These are phyloP conservation scores for Lampris incognitus DNA, from an alignment of 2,113 vertebrate species.

Conservation along the genomic window DNA sequence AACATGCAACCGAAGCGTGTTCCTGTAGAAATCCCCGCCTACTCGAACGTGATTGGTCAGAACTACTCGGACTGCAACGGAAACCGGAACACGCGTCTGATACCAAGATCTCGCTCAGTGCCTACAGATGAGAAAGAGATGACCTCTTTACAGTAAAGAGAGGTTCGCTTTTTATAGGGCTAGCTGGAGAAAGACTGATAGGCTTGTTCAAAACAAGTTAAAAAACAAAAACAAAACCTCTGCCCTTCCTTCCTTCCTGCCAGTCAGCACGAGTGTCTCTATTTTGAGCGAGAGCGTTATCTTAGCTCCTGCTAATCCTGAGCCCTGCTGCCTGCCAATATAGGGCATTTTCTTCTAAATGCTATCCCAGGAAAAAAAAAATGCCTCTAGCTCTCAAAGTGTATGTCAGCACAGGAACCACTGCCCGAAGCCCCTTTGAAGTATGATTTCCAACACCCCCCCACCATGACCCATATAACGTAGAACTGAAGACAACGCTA, in stretches of 20 bases:
- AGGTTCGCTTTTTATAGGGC: constrained; percentile 63
- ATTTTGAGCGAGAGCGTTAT: constrained; percentile 37
- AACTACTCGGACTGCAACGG: no score
- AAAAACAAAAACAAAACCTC: no score
- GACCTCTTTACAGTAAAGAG: constrained; percentile 63
- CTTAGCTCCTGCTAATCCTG: constrained; percentile 58
- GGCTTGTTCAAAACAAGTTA: no score
- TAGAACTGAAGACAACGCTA: constrained; percentile 23
- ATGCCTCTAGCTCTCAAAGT: neutral
- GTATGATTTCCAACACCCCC: constrained; percentile 13
- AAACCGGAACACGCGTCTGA: no score
- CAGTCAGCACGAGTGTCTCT: constrained; percentile 41
- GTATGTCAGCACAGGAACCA: constrained; percentile 5
- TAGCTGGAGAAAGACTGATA: constrained; percentile 41
- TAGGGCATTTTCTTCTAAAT: constrained; percentile 39
- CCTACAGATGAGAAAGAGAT: no score
- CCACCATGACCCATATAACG: neutral
- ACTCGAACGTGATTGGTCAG: no score
- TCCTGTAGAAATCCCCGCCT: no score
- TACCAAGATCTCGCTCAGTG: no score
- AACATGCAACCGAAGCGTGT: no score
- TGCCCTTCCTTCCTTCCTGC: constrained; percentile 13
- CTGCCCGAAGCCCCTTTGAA: constrained; percentile 29
- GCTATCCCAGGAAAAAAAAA: constrained; percentile 34
- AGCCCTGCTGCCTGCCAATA: constrained; percentile 48